phyloP scores from a whole-genome alignment of 2,797 vertebrate species.

The Myiothlypis chrysogaster region DNA sequence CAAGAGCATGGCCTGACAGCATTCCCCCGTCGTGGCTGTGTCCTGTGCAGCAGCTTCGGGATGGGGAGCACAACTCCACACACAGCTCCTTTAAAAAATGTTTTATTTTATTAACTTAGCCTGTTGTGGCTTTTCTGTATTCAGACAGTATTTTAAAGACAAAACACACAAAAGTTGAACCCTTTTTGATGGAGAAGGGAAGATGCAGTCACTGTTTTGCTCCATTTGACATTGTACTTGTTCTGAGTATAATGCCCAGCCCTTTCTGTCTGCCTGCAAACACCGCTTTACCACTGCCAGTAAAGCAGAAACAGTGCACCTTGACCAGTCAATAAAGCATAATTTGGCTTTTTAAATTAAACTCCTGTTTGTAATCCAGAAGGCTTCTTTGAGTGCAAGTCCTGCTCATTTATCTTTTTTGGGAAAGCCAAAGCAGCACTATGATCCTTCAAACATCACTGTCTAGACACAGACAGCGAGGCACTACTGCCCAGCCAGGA shows the following conservation, averaged over 20 bases:
- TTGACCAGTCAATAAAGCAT: not conserved
- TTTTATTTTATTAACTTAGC: conserved; percentile 23
- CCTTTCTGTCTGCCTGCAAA: not conserved
- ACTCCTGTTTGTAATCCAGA: not conserved
- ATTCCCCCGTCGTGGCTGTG: fast-evolving
- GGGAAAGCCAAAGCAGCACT: conserved; percentile 3
- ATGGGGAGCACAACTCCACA: not conserved
- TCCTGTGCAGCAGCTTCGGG: fast-evolving
- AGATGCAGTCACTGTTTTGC: not conserved
- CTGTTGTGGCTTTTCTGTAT: not conserved
- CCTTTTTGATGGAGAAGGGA: not conserved
- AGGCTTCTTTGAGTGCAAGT: not conserved
- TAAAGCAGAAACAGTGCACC: not conserved
- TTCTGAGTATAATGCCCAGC: not conserved
- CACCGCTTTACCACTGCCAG: not conserved
- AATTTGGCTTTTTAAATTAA: not conserved
- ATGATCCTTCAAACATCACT: not conserved
- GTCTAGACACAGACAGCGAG: not conserved
- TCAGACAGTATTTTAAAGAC: not conserved
- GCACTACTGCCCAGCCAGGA: not conserved
- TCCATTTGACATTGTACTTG: fast-evolving
- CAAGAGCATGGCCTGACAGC: fast-evolving
- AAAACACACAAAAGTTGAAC: not conserved
- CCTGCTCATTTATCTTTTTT: not conserved
- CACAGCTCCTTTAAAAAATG: not conserved